phyloP scores from a whole-genome alignment of 35 echinoderm and acorn worm genomes.

The Chiridota heheva region DNA sequence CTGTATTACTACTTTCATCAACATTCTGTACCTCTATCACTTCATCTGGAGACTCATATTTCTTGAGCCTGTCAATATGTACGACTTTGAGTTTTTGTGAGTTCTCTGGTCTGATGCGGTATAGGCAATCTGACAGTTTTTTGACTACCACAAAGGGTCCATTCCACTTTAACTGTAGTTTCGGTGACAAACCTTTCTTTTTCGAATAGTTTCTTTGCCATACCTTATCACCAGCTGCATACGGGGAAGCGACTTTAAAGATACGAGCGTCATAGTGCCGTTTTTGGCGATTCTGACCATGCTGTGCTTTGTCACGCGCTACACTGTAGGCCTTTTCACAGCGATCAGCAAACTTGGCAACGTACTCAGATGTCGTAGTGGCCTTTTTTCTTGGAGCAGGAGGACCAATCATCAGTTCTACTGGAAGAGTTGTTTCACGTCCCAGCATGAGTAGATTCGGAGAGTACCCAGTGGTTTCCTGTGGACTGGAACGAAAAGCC shows the following conservation, averaged over 20 bases:
- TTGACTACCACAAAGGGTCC: neutral
- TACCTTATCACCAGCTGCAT: neutral
- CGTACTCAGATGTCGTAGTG: neutral
- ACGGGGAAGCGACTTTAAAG: neutral
- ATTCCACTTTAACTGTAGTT: conserved; percentile 29
- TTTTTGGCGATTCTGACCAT: conserved; percentile 10
- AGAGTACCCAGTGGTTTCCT: conserved; percentile 26
- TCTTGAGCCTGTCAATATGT: conserved; percentile 11
- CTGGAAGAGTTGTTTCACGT: conserved; percentile 14
- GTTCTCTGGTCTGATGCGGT: neutral
- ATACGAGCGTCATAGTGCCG: conserved; percentile 24
- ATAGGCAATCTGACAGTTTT: conserved; percentile 11
- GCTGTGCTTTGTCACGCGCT: neutral
- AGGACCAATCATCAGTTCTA: conserved; percentile 34
- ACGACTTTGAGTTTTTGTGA: neutral
- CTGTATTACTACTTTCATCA: too few relatives aligned
- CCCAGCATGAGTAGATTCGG: conserved; percentile 58
- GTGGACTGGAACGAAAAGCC: conserved; percentile 52
- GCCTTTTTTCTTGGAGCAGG: neutral
- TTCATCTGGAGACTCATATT: neutral
- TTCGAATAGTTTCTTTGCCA: neutral
- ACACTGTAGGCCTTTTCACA: conserved; percentile 15
- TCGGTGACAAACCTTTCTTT: neutral
- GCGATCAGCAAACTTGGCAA: conserved; percentile 9
- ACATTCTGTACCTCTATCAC: neutral